These are phyloP conservation scores for Adrianichthys oophorus DNA, from an alignment of 2,797 vertebrate genomes.

Conservation along the genomic window DNA sequence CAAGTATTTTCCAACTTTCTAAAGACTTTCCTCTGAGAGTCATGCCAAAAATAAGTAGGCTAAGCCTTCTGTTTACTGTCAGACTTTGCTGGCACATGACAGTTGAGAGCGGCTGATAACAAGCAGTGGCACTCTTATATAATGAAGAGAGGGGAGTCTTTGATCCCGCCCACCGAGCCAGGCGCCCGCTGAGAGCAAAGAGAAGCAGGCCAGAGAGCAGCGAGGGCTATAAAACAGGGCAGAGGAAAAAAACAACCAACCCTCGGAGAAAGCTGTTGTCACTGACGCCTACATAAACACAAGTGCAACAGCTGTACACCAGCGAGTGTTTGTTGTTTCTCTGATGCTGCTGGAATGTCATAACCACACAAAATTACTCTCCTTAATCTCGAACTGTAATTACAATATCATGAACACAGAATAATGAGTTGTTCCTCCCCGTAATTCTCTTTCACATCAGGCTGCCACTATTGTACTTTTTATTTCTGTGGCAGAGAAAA, in stretches of 20 bases:
- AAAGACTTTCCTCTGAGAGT: background rate
- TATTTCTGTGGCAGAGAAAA: too few relatives aligned
- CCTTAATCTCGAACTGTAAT: background rate
- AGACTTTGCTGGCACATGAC: slow-evolving; percentile 10
- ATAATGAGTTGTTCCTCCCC: background rate
- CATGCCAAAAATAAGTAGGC: background rate
- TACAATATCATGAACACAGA: background rate
- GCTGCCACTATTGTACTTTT: too few relatives aligned
- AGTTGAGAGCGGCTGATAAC: slow-evolving; percentile 23
- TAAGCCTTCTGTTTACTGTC: background rate
- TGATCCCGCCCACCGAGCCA: slow-evolving; percentile 49
- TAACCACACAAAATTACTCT: slow-evolving; percentile 8
- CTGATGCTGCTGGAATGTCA: slow-evolving; percentile 15
- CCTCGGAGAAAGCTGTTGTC: slow-evolving; percentile 23
- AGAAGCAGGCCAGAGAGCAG: slow-evolving; percentile 48
- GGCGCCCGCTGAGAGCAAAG: slow-evolving; percentile 63
- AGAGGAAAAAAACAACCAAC: slow-evolving; percentile 21
- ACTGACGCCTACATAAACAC: slow-evolving; percentile 26
- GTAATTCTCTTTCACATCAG: slow-evolving; percentile 10
- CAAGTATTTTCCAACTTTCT: background rate
- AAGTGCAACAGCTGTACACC: slow-evolving; percentile 38
- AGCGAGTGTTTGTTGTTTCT: background rate
- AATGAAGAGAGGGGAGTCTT: slow-evolving; percentile 54
- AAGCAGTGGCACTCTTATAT: slow-evolving; percentile 45
- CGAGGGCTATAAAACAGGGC: slow-evolving; percentile 53